These are phyloP conservation scores for Heliconius aoede DNA, from an alignment of 2,888 invertebrate genomes.

Conservation along the genomic window DNA sequence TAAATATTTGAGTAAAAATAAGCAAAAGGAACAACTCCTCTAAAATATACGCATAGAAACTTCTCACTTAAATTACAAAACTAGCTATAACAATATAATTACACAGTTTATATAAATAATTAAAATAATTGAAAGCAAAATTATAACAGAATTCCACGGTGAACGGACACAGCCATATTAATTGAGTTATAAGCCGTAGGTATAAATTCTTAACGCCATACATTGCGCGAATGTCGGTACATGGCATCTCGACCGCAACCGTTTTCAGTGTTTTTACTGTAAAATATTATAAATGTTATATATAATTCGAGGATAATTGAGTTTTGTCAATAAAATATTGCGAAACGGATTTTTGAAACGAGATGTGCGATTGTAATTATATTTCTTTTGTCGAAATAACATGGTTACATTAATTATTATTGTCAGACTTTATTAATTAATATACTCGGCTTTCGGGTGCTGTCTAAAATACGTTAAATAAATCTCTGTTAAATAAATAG, in stretches of 20 bases:
- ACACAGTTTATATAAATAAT: background rate
- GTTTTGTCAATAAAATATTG: slow-evolving; percentile 3
- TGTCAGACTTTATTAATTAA: background rate
- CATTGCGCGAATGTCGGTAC: slow-evolving; percentile 31
- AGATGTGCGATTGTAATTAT: background rate
- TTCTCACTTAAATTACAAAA: background rate
- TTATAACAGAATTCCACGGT: slow-evolving; percentile 11
- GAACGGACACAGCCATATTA: slow-evolving; percentile 9
- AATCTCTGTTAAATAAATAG: background rate
- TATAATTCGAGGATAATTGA: slow-evolving; percentile 15
- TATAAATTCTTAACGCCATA: slow-evolving; percentile 32
- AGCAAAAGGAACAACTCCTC: background rate
- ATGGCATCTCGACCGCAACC: slow-evolving; percentile 32
- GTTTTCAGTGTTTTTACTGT: slow-evolving; percentile 26
- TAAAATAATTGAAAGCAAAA: background rate
- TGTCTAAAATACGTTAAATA: background rate
- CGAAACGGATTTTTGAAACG: background rate
- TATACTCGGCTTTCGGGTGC: background rate
- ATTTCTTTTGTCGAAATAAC: background rate
- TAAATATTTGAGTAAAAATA: background rate
- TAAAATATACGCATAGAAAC: background rate
- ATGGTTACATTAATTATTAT: background rate
- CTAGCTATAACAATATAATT: too few relatives aligned
- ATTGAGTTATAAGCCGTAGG: slow-evolving; percentile 29
- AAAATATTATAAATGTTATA: slow-evolving; percentile 24